Evolutionary conservation across 2,113 vertebrate species (phyloP), one percentile per base, ranked within the genome.

Genomic region (Hucho hucho): DNA sequence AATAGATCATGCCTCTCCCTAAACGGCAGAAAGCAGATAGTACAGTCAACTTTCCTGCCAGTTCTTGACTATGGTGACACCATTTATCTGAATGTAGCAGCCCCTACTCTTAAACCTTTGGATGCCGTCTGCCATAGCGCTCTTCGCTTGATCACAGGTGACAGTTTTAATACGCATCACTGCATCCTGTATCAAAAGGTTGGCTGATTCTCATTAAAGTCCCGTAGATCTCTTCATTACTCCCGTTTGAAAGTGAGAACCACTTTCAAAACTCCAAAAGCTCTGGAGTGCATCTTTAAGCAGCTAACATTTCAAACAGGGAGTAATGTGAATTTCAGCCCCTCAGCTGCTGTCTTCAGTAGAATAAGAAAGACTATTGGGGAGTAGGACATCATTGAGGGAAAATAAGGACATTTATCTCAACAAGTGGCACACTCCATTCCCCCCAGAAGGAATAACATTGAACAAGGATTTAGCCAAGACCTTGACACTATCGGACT

Each of bases 401-500:
- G 66, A 5, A 43, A 20, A 11, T 18, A 6, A 22, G 6, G 18
- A 2, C 32, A 5, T 68, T 68, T 3, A 43, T 68, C 6, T 43
- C 6, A 2, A 32, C 6, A 28, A 43, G 32, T 43, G 64, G 43
- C 16, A 63, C 18, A 11, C 64, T 47, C 24, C 70, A 29, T 49
- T 47, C 28, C 14, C 18, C 68, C 63, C 49, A 18, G 5, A 12
- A 5, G 72, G 72, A 70, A 64, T 69, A 58, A 25, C 61, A 43
- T 29, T 70, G 25, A 67, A 68, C 37, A 63, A 22, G 74, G 79
- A 81, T 76, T 82, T 79, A 78, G 82, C 67, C n/a, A 72, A 47
- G 53, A 76, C 83, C 72, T 83, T 53, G 14, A 75, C 81, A 16
- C 79, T 81, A 86, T 87, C n/a, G 58, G 6, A 59, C n/a, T 1